Evolutionary conservation across 2,888 invertebrate genomes (phyloP), one percentile per base, ranked within the genome.

Genomic region (Lepidochitona cinerea): DNA sequence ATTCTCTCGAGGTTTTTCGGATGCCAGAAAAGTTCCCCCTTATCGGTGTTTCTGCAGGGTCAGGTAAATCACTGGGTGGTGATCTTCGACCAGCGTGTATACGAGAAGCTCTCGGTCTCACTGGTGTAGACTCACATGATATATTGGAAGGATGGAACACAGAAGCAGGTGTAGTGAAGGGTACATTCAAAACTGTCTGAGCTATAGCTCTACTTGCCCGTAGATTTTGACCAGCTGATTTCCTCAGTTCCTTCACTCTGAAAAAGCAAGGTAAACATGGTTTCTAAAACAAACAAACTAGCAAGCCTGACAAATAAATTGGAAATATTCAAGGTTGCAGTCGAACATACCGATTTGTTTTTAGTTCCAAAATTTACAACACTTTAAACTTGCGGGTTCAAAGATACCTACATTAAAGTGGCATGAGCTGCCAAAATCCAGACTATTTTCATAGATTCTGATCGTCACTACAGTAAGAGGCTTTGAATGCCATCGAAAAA

Each of bases 111-210:
- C 78, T 79, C 3, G 77, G 78, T 72, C 83, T 79, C 78, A 84
- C 82, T 12, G 88, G 88, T 7, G 87, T 88, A 18, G 87, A 87
- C 12, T 84, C 85, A 72, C 85, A 85, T 14, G 84, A 74, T 49
- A 88, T 83, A 66, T 84, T 87, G 52, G 84, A 83, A 5, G 87
- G 87, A 71, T 88, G 85, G 73, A 88, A 88, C 29, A 84, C 76
- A 26, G 85, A 83, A 12, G 86, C 86, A 6, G 83, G 83, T 32
- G 84, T 80, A n/a, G 83, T 80, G 18, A 86, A 52, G 32, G 33
- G 73, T 14, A 33, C 32, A 7, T 33, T 33, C 37, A 23, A 53
- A 23, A 14, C 36, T 72, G 29, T 14, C 53, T 70, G 37, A 29
- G 41, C 32, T 52, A 29, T 35, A 18, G 32, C 29, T 29, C 29